Conservation (phyloP, 2,888 invertebrate genomes). For the Ypsolopha scabrella region DNA sequence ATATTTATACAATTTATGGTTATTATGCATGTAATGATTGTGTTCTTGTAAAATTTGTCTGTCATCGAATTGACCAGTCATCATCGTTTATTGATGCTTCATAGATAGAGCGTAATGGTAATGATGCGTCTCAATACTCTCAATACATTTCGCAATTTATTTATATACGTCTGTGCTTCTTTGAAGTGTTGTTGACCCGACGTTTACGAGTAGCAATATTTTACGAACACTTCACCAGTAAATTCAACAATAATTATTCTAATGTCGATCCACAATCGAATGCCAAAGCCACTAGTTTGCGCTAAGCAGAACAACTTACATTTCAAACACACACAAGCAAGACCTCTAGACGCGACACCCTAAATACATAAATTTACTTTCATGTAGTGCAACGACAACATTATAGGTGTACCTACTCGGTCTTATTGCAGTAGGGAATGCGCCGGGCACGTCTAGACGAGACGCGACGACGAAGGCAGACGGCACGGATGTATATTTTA, state of each 20-base stretch:
- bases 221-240: too few relatives aligned
- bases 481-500: too few relatives aligned
- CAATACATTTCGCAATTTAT: not conserved
- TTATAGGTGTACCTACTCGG: not conserved
- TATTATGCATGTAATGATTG: not conserved
- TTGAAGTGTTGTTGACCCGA: too few relatives aligned
- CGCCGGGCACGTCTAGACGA: not conserved
- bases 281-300: too few relatives aligned
- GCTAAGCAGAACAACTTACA: too few relatives aligned
- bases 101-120: not conserved
- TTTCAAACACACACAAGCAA: not conserved
- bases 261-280: too few relatives aligned
- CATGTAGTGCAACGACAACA: not conserved
- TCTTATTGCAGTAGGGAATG: not conserved
- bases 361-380: not conserved
- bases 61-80: slow-evolving; percentile 1
- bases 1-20: not conserved
- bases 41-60: not conserved
- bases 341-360: not conserved
- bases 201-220: too few relatives aligned
- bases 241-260: too few relatives aligned
- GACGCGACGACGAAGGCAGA: not conserved
- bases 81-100: not conserved
- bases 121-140: not conserved
- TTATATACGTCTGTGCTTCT: too few relatives aligned